These are phyloP conservation scores for Carterocephalus palaemon DNA, from an alignment of 2,888 invertebrate genomes.

Conservation along the genomic window DNA sequence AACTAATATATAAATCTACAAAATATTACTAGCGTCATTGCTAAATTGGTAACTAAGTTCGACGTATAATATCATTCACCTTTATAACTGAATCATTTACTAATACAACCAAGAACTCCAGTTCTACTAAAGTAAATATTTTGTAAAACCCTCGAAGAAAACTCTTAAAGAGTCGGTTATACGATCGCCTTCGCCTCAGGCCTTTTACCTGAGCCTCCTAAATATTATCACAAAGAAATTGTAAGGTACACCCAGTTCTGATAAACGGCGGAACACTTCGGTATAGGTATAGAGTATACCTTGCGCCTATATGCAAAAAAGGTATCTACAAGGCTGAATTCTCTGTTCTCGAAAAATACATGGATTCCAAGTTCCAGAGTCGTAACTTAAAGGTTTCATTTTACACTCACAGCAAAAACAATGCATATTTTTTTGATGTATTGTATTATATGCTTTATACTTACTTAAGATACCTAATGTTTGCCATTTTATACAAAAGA, in stretches of 20 bases:
- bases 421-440: no score
- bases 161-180: conserved; percentile 12
- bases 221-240: conserved; percentile 19
- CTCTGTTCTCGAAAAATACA: no score
- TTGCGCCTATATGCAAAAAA: no score
- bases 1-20: no score
- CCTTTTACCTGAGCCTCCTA: conserved; percentile 13
- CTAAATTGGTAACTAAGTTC: not conserved
- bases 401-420: no score
- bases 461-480: no score
- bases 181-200: conserved; percentile 11
- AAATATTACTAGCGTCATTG: not conserved
- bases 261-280: conserved; percentile 4
- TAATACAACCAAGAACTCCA: conserved; percentile 6
- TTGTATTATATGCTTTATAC: no score
- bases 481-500: no score
- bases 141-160: conserved; percentile 13
- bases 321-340: no score
- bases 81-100: conserved; percentile 1
- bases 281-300: conserved; percentile 8
- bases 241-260: conserved; percentile 12
- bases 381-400: no score
- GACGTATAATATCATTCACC: no score
- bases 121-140: conserved; percentile 14
- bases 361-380: no score